phyloP scores from a whole-genome alignment of 2,113 vertebrate species.

The Natator depressus region DNA sequence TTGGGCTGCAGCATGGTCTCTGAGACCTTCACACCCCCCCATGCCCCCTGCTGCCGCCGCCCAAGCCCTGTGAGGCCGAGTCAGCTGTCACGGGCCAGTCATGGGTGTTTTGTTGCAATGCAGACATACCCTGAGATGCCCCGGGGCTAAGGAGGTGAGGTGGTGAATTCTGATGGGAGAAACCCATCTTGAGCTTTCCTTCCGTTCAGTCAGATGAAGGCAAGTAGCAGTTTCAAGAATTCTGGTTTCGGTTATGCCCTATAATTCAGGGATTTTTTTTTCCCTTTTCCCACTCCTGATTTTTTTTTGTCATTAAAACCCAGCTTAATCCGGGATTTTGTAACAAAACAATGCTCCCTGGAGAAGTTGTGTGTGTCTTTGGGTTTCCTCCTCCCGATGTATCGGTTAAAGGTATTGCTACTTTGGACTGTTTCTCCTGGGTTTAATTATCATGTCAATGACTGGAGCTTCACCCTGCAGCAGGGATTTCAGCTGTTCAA shows the following conservation, averaged over 20 bases:
- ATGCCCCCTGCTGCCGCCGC: too few species aligned
- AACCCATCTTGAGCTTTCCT: not conserved
- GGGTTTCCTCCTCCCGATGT: not conserved
- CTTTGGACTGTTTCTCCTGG: constrained; percentile 43
- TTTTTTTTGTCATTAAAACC: not conserved
- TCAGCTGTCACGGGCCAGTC: too few species aligned
- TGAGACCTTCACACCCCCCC: too few species aligned
- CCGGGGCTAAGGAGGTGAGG: not conserved
- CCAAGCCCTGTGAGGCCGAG: too few species aligned
- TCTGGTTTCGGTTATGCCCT: not conserved
- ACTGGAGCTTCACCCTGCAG: constrained; percentile 48
- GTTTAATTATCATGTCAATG: constrained; percentile 63
- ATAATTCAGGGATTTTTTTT: not conserved
- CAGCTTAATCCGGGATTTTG: not conserved
- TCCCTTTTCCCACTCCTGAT: not conserved
- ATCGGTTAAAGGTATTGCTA: not conserved
- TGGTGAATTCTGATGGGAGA: not conserved
- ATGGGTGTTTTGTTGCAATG: too few species aligned
- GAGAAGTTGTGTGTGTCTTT: not conserved
- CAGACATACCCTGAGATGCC: not conserved
- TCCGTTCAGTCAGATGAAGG: not conserved
- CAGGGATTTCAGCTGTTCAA: constrained; percentile 54
- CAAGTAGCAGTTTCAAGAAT: not conserved
- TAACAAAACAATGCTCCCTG: not conserved
- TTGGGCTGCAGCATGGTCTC: too few species aligned